Evolutionary conservation across 2,888 invertebrate species (phyloP).

Genomic region (Andrena dorsata): DNA sequence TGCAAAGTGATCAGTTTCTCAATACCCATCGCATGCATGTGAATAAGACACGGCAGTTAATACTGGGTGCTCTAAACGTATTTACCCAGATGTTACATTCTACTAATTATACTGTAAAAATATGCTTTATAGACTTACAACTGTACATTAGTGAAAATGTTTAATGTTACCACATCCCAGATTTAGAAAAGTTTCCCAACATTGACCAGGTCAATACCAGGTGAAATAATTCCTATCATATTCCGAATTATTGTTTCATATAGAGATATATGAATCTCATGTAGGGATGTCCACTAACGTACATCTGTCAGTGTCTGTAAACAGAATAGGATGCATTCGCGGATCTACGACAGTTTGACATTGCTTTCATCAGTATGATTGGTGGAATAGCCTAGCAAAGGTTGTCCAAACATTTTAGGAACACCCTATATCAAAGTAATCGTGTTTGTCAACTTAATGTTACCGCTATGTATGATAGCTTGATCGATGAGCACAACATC

Average conservation of each 20-base stretch:
- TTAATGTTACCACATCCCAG: too few species aligned
- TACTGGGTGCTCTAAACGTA: slow-evolving; percentile 18
- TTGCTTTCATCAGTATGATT: background rate
- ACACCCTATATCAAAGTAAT: slow-evolving; percentile 63
- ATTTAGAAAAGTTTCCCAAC: too few species aligned
- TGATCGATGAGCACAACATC: slow-evolving; percentile 68
- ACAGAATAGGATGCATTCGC: background rate
- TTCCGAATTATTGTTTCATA: too few species aligned
- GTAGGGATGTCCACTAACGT: background rate
- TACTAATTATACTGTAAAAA: background rate
- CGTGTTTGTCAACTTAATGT: slow-evolving; percentile 71
- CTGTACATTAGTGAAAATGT: too few species aligned
- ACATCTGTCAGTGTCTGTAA: background rate
- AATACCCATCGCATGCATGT: slow-evolving; percentile 55
- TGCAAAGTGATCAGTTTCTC: slow-evolving; percentile 62
- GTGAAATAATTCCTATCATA: too few species aligned
- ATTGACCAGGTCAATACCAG: too few species aligned
- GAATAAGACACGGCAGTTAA: slow-evolving; percentile 51
- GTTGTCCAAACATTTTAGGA: slow-evolving; percentile 19
- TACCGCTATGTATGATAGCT: slow-evolving; percentile 46
- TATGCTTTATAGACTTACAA: too few species aligned
- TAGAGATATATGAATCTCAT: too few species aligned
- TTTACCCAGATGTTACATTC: background rate
- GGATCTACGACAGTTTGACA: background rate
- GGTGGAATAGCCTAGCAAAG: background rate